These are phyloP conservation scores for Ceramica pisi DNA, from an alignment of 2,888 invertebrate species.

Conservation along the genomic window DNA sequence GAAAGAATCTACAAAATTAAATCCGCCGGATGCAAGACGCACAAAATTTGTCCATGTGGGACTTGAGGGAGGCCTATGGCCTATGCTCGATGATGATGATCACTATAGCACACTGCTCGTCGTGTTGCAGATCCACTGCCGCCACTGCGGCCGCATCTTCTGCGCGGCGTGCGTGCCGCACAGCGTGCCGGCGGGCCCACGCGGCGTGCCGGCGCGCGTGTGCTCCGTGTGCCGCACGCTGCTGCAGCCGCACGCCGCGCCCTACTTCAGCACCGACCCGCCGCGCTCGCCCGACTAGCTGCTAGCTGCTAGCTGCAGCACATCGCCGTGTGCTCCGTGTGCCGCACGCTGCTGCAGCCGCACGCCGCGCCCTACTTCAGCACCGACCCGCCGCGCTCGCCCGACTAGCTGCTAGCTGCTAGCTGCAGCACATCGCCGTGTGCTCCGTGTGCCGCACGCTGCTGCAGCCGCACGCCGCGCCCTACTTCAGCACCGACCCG, in stretches of 20 bases:
- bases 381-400: too few relatives aligned
- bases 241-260: conserved; percentile 96
- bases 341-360: too few relatives aligned
- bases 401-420: conserved; percentile 81
- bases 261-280: conserved; percentile 97
- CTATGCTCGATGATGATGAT: too few relatives aligned
- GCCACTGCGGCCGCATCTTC: conserved; percentile 99
- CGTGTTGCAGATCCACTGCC: conserved; percentile 94
- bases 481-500: conserved; percentile 97
- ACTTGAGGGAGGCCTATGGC: too few relatives aligned
- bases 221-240: conserved; percentile 99
- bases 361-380: too few relatives aligned
- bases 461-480: conserved; percentile 96
- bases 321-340: too few relatives aligned
- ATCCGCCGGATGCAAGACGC: too few relatives aligned
- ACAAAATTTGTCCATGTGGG: too few relatives aligned
- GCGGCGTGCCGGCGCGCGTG: conserved; percentile 96
- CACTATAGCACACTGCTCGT: background rate
- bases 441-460: conserved; percentile 99
- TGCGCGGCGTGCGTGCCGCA: conserved; percentile 96
- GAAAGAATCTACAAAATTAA: background rate
- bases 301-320: too few relatives aligned
- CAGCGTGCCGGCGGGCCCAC: conserved; percentile 96
- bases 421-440: too few relatives aligned
- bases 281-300: conserved; percentile 89